A percentile compares a stretch with the other conserved stretches of the same genome.
Evolutionary conservation across 2,888 invertebrate species (phyloP).

Genomic region (Amphipyra berbera): DNA sequence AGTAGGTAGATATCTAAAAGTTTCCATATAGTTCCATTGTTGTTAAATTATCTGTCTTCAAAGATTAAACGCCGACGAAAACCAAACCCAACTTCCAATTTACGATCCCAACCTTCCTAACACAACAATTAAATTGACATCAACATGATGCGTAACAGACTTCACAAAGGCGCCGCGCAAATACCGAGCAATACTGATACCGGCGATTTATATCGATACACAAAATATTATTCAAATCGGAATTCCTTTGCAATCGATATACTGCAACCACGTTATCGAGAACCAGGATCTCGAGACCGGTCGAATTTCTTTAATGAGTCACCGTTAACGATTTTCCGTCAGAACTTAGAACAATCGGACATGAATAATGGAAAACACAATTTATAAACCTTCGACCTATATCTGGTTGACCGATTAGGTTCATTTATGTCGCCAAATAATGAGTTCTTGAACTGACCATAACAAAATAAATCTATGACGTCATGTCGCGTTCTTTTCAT

Average conservation of each 20-base stretch:
- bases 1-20: too few species aligned
- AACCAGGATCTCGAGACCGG: slow-evolving; percentile 63
- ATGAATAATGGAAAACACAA: slow-evolving; percentile 83
- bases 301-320: slow-evolving; percentile 86
- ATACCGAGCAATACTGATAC: slow-evolving; percentile 26
- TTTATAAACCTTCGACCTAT: slow-evolving; percentile 73
- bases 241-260: slow-evolving; percentile 58
- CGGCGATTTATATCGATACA: slow-evolving; percentile 33
- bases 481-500: slow-evolving; percentile 8
- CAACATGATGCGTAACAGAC: slow-evolving; percentile 32
- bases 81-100: not conserved
- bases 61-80: not conserved
- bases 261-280: slow-evolving; percentile 57
- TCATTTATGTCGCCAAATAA: slow-evolving; percentile 53
- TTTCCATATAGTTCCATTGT: too few species aligned
- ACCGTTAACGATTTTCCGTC: slow-evolving; percentile 85
- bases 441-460: slow-evolving; percentile 43
- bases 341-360: slow-evolving; percentile 82
- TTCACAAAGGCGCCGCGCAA: slow-evolving; percentile 53
- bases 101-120: not conserved
- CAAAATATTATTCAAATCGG: slow-evolving; percentile 55
- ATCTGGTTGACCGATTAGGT: slow-evolving; percentile 65
- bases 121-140: slow-evolving; percentile 32
- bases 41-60: not conserved
- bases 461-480: slow-evolving; percentile 45